Conservation (phyloP, 2,113 vertebrate genomes). For the Albula goreensis region DNA sequence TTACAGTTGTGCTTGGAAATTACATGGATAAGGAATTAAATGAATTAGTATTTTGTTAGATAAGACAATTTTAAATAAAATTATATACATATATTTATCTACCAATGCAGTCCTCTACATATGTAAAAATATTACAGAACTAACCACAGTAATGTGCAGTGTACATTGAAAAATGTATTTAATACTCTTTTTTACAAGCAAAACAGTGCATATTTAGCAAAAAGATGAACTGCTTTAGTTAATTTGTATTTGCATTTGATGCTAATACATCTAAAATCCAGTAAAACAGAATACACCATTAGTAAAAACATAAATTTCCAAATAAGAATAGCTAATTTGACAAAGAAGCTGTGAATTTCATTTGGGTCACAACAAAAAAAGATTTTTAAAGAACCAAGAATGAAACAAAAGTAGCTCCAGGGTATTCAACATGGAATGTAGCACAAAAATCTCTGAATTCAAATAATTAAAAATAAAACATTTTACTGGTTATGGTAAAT, state of each 20-base stretch:
- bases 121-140: no score
- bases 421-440: not conserved
- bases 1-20: not conserved
- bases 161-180: no score
- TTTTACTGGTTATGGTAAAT: not conserved
- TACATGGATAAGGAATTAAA: not conserved
- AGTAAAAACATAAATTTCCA: no score
- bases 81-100: no score
- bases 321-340: not conserved
- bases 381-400: no score
- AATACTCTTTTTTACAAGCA: not conserved
- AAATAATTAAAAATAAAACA: not conserved
- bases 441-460: not conserved
- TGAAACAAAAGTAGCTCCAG: not conserved
- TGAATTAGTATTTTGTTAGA: not conserved
- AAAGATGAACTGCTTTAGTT: not conserved
- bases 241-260: not conserved
- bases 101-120: no score
- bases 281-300: no score
- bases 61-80: no score
- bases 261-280: not conserved
- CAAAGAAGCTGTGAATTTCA: not conserved
- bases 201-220: not conserved
- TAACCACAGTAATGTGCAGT: no score
- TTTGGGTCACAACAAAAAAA: no score